These are phyloP conservation scores for Leptopilina clavipes DNA, from an alignment of 1,140 invertebrate species.

Conservation along the genomic window DNA sequence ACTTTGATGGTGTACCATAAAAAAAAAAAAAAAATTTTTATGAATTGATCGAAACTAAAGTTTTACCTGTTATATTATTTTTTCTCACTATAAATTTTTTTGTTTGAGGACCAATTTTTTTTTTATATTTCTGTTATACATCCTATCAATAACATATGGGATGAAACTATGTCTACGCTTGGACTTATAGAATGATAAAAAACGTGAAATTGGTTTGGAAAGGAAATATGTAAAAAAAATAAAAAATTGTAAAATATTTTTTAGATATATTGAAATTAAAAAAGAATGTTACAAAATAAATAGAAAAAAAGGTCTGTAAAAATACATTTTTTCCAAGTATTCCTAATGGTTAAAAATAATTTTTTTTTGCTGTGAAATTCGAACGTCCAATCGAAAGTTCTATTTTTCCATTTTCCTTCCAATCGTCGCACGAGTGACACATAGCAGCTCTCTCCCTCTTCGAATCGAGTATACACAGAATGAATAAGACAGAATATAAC, in stretches of 20 bases:
- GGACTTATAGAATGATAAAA: no score
- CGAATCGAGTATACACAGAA: background rate
- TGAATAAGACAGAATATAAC: background rate
- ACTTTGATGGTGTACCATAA: background rate
- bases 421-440: background rate
- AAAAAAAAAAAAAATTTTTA: slow-evolving; percentile 5
- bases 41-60: background rate
- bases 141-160: background rate
- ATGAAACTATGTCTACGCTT: background rate
- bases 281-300: no score
- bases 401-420: background rate
- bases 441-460: background rate
- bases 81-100: background rate
- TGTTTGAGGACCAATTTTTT: background rate
- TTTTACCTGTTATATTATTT: background rate
- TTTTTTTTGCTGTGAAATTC: background rate
- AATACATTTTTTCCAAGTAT: background rate
- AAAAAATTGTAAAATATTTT: no score
- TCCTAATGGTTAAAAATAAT: background rate
- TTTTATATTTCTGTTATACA: background rate
- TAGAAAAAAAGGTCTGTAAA: background rate
- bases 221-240: no score
- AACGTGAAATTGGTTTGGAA: no score
- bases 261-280: no score
- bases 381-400: background rate